Evolutionary conservation across 2,797 vertebrate genomes (phyloP).

Genomic region (Knipowitschia caucasica): DNA sequence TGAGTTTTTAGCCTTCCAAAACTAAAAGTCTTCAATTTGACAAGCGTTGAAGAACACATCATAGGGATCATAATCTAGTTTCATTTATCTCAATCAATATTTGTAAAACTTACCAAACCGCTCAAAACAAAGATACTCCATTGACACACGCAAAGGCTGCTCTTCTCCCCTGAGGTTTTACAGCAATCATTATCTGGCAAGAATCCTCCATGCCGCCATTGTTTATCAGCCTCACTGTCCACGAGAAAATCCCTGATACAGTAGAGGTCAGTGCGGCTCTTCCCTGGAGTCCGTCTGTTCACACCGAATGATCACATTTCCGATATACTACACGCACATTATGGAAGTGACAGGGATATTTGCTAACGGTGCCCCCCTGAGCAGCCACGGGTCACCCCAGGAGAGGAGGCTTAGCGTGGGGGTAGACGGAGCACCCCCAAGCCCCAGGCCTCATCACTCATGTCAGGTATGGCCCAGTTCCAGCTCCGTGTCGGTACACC

Average conservation of each 20-base stretch:
- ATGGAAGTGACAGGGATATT: slow-evolving; percentile 50
- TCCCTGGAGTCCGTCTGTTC: slow-evolving; percentile 24
- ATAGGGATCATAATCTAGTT: no score
- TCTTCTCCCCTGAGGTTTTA: slow-evolving; percentile 9
- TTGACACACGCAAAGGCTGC: no score
- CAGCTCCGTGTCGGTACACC: slow-evolving; percentile 44
- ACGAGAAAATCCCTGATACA: slow-evolving; percentile 23
- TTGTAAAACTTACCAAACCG: slow-evolving; percentile 43
- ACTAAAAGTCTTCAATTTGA: no score
- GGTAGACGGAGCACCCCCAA: slow-evolving; percentile 28
- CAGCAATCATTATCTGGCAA: slow-evolving; percentile 23
- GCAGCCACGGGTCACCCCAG: slow-evolving; percentile 29
- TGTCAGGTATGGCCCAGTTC: slow-evolving; percentile 60
- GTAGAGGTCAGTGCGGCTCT: slow-evolving; percentile 2
- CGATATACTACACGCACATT: slow-evolving; percentile 28
- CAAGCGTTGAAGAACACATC: no score
- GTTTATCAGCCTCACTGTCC: slow-evolving; percentile 35
- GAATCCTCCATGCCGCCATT: slow-evolving; percentile 43
- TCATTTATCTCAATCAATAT: no score
- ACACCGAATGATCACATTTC: slow-evolving; percentile 40
- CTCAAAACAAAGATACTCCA: slow-evolving; percentile 36
- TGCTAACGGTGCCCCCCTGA: slow-evolving; percentile 25
- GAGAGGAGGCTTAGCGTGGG: slow-evolving; percentile 8
- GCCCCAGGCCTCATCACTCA: slow-evolving; percentile 64
- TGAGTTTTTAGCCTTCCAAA: no score